Conservation (phyloP, 2,113 vertebrate genomes). For the Urocitellus parryii region DNA sequence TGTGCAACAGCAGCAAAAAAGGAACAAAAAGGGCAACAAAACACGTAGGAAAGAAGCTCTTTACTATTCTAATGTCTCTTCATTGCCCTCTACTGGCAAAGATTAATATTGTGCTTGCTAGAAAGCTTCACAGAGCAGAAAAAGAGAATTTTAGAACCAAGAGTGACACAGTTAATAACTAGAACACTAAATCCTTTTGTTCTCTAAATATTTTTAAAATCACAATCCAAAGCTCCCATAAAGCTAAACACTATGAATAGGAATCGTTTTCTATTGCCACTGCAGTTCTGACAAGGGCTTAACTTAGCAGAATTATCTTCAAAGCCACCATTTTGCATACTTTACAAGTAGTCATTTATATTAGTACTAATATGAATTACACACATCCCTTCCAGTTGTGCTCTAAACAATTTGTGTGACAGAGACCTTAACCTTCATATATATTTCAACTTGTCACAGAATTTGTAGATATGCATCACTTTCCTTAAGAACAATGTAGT, state of each 20-base stretch:
- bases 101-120: neutral
- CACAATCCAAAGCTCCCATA: neutral
- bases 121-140: neutral
- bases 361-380: neutral
- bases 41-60: rapidly evolving
- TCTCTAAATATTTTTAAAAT: neutral
- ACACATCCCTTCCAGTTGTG: neutral
- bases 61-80: neutral
- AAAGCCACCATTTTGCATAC: neutral
- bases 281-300: neutral
- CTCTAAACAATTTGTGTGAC: neutral
- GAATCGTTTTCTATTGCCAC: neutral
- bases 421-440: neutral
- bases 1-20: neutral
- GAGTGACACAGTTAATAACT: neutral
- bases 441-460: neutral
- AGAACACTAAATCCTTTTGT: neutral
- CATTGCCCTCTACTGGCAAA: neutral
- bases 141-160: neutral
- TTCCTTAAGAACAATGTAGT: neutral
- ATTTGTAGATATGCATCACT: neutral
- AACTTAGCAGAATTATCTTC: neutral
- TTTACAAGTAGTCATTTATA: neutral
- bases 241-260: neutral
- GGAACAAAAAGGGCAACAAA: neutral